Base-by-base conservation (phyloP, 2,797 vertebrate species). In the Hippopotamyrus pictus region DNA sequence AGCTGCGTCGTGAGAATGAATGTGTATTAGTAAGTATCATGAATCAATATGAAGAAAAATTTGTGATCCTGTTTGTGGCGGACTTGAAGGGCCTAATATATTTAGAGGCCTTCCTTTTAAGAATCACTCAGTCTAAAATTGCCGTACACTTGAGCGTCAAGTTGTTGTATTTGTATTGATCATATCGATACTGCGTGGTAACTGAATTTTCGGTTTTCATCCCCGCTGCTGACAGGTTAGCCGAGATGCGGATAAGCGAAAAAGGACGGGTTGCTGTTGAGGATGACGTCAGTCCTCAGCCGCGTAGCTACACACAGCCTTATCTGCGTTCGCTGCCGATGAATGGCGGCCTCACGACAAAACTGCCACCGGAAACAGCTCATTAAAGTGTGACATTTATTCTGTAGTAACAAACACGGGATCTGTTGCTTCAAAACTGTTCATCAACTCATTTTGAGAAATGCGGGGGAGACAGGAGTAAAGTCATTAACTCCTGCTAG, bases 351-450 rank as follows among this genome's bases (percentile, higher is more conserved):
- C 90, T 50, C 86, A 92, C 93, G 93, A 95, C 93, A 93, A 95
- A 95, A 96, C 95, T 94, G 94, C 92, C 90, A 93, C 94, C 94
- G 94, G 94, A 95, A 96, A 98, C 96, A 96, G 96, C 92, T 95
- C 96, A 97, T 95, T 95, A 97, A 97, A 95, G 95, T 97, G 96
- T 99, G 98, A 99, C 99, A 99, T 99, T 98, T 98, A 98, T 98
- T 99, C 98, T 98, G 97, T 98, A 98, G 97, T 97, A 98, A 97
- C 97, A 99, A 98, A 97, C 97, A 98, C 94, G 93, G 94, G 93
- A 95, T 98, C 97, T 96, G 95, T 97, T 98, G 96, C 95, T 95
- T 96, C 95, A 95, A 89, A 93, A 96, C 96, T 95, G 96, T 96
- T 98, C 98, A 97, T 97, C 97, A 99, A 98, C 98, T 98, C 96